Conservation (phyloP, 37 sponge, comb jelly and placozoan species). For the Haliclona indistincta region DNA sequence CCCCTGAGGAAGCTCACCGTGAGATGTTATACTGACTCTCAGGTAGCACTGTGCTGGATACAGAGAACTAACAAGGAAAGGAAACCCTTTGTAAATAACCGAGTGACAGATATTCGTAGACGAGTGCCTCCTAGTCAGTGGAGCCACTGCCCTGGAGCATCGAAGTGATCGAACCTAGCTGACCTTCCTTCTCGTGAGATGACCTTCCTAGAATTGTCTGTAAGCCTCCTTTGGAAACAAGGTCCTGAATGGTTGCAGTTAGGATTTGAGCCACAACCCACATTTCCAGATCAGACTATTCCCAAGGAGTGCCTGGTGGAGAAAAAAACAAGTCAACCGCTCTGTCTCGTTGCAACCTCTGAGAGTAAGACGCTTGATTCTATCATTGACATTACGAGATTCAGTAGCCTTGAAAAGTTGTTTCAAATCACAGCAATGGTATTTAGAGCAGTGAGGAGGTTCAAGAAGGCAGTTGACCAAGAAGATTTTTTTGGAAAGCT, state of each 20-base stretch:
- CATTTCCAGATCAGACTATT: not conserved
- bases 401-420: slow-evolving; percentile 12
- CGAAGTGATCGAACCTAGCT: slow-evolving; percentile 26
- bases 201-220: slow-evolving; percentile 23
- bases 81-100: slow-evolving; percentile 6
- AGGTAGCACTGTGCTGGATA: slow-evolving; percentile 18
- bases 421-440: slow-evolving; percentile 5
- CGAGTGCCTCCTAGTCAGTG: not conserved
- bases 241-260: slow-evolving; percentile 27
- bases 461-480: too few relatives aligned
- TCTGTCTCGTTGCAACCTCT: not conserved
- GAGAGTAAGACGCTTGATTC: not conserved
- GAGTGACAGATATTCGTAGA: slow-evolving; percentile 1
- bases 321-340: slow-evolving; percentile 11
- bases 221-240: slow-evolving; percentile 24
- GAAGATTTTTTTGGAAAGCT: slow-evolving; percentile 7
- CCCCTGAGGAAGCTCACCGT: too few relatives aligned
- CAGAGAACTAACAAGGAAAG: not conserved
- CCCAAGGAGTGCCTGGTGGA: slow-evolving; percentile 24
- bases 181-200: slow-evolving; percentile 16
- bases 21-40: slow-evolving; percentile 24
- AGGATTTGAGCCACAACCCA: slow-evolving; percentile 24
- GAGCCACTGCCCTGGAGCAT: slow-evolving; percentile 9
- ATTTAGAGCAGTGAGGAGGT: slow-evolving; percentile 6
- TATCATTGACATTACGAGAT: not conserved